These are phyloP conservation scores for Lampris megalopsis DNA, from an alignment of 2,113 vertebrate species.

Conservation along the genomic window DNA sequence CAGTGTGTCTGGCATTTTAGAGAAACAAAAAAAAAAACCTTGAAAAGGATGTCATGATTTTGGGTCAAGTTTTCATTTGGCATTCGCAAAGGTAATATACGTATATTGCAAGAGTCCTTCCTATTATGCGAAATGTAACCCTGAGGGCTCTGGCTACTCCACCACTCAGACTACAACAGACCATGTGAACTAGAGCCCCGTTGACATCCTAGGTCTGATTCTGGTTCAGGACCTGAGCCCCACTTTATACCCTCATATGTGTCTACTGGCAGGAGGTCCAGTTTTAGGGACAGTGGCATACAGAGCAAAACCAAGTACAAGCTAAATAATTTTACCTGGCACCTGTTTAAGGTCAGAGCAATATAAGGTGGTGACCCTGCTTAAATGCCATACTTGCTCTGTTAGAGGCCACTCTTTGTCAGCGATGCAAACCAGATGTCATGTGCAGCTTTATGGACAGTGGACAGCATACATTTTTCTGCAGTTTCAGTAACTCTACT, in stretches of 20 bases:
- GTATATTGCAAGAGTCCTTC: too few relatives aligned
- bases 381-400: conserved; percentile 48
- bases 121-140: too few relatives aligned
- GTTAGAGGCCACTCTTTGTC: conserved; percentile 57
- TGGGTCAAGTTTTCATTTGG: too few relatives aligned
- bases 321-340: conserved; percentile 31
- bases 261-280: not conserved
- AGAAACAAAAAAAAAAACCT: too few relatives aligned
- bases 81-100: too few relatives aligned
- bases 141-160: too few relatives aligned
- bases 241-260: not conserved
- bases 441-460: conserved; percentile 42
- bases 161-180: too few relatives aligned
- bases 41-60: too few relatives aligned
- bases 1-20: too few relatives aligned
- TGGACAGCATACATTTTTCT: conserved; percentile 63
- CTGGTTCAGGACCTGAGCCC: too few relatives aligned
- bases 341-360: conserved; percentile 57
- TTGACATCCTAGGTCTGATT: too few relatives aligned
- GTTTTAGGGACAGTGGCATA: conserved; percentile 1
- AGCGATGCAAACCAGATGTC: conserved; percentile 38
- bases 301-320: conserved; percentile 4
- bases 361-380: conserved; percentile 49
- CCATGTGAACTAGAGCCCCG: too few relatives aligned
- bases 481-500: conserved; percentile 15